Conservation (phyloP, 92 coral and sea anemone species). For the Isaurus tuberculatus region DNA sequence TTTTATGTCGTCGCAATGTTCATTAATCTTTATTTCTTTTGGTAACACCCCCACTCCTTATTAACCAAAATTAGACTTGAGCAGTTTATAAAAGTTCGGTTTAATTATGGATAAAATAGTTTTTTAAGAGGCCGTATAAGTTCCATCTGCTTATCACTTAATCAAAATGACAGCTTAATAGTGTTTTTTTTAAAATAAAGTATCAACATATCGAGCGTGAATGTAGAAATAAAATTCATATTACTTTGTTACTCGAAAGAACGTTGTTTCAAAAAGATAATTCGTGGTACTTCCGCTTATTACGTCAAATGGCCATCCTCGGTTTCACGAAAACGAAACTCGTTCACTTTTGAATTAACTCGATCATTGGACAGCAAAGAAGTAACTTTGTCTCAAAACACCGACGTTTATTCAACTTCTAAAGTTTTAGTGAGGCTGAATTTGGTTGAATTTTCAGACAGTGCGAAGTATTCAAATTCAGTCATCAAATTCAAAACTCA, state of each 20-base stretch:
- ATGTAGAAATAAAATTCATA: background rate
- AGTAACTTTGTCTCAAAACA: background rate
- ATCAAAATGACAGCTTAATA: background rate
- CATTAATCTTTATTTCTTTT: background rate
- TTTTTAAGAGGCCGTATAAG: background rate
- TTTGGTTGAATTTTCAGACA: background rate
- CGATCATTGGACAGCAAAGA: background rate
- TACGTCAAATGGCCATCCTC: background rate
- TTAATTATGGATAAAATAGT: no score
- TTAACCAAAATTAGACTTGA: constrained; percentile 9
- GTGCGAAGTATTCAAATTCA: background rate
- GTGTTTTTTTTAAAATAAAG: background rate
- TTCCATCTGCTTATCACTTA: background rate
- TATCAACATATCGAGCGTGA: background rate
- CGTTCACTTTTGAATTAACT: background rate
- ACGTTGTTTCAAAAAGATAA: background rate
- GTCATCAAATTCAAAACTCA: no score
- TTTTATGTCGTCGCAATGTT: background rate
- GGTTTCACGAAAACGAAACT: background rate
- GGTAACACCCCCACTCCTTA: background rate
- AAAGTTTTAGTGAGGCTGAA: background rate
- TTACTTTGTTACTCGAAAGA: background rate
- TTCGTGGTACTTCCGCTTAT: background rate
- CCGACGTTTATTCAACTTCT: background rate
- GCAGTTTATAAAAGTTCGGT: no score